Conservation (phyloP, 2,113 vertebrate genomes). For the Ictalurus punctatus region DNA sequence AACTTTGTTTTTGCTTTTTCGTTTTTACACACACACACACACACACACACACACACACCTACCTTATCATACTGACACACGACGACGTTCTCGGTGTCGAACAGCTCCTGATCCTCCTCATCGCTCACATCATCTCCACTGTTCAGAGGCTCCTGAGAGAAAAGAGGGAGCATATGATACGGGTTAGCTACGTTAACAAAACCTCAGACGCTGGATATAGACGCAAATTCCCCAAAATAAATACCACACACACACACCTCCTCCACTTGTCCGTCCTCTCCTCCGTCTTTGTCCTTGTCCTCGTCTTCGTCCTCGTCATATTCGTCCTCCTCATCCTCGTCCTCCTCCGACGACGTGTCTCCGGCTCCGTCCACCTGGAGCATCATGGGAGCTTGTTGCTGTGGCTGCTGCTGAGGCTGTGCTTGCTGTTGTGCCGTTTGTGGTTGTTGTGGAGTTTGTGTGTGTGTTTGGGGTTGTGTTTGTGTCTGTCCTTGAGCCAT, state of each 20-base stretch:
- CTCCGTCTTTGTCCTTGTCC: slow-evolving; percentile 96
- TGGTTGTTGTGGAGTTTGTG: slow-evolving; percentile 13
- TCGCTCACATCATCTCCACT: slow-evolving; percentile 97
- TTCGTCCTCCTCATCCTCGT: slow-evolving; percentile 97
- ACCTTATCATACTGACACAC: slow-evolving; percentile 99
- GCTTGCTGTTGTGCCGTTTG: slow-evolving; percentile 6
- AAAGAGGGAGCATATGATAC: slow-evolving; percentile 6
- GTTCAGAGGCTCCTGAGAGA: slow-evolving; percentile 89
- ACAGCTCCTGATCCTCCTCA: slow-evolving; percentile 94
- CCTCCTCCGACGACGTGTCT: slow-evolving; percentile 95
- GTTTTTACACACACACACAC: background rate
- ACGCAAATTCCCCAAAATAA: background rate
- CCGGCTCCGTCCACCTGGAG: slow-evolving; percentile 93
- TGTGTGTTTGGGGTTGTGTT: slow-evolving; percentile 20
- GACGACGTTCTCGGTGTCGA: slow-evolving; percentile 98
- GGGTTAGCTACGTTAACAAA: background rate
- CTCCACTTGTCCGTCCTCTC: slow-evolving; percentile 95
- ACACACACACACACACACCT: slow-evolving; percentile 40
- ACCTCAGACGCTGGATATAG: background rate
- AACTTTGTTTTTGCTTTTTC: too few species aligned
- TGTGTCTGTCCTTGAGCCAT: slow-evolving; percentile 69
- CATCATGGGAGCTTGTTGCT: slow-evolving; percentile 85
- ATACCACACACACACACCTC: slow-evolving; percentile 74
- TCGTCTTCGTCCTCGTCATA: slow-evolving; percentile 97
- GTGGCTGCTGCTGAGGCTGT: slow-evolving; percentile 40